These are phyloP conservation scores for Leptinotarsa rubiginosa DNA, from an alignment of 2,888 invertebrate species.

Conservation along the genomic window DNA sequence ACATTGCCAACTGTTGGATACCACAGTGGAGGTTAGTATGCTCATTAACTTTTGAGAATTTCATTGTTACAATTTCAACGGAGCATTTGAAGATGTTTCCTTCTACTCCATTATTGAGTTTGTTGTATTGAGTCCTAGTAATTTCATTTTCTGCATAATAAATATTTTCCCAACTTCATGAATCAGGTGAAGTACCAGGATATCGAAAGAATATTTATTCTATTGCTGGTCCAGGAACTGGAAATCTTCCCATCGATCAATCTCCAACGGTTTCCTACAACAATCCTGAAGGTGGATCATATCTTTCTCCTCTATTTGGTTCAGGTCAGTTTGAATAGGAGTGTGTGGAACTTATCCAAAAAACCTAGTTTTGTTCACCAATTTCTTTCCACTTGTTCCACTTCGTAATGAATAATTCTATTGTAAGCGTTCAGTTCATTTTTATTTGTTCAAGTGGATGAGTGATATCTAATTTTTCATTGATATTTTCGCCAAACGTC, in stretches of 20 bases:
- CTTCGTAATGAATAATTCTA: no score
- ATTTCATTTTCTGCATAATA: no score
- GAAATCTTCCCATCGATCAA: constrained; percentile 23
- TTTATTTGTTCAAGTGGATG: no score
- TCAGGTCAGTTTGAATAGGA: background rate
- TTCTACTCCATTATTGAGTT: no score
- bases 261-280: constrained; percentile 2
- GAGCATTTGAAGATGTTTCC: no score
- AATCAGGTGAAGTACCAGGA: background rate
- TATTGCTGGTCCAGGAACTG: constrained; percentile 25
- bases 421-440: no score
- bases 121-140: no score
- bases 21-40: background rate
- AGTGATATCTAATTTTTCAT: no score
- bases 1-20: background rate
- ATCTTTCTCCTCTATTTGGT: background rate
- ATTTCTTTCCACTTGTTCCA: no score
- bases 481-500: no score
- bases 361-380: no score
- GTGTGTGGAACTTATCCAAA: background rate
- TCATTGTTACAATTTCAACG: background rate
- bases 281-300: background rate
- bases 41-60: background rate
- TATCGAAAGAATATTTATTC: background rate
- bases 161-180: background rate